Conservation (phyloP, 2,113 vertebrate species). For the Urocolius indicus region DNA sequence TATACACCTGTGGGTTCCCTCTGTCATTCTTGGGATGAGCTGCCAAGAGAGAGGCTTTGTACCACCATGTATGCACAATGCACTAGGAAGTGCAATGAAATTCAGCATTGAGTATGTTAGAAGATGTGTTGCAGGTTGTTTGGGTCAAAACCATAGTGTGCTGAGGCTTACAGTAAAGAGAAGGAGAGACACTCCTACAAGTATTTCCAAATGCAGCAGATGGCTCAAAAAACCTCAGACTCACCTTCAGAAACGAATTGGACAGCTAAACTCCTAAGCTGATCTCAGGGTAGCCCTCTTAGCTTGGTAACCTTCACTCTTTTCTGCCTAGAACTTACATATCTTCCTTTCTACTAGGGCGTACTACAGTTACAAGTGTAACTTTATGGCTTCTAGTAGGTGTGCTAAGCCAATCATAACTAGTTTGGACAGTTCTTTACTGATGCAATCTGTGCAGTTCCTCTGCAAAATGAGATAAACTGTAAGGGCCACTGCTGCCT, state of each 20-base stretch:
- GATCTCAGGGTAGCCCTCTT: background rate
- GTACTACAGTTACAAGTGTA: background rate
- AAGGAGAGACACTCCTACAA: background rate
- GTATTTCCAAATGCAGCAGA: background rate
- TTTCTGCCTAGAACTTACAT: background rate
- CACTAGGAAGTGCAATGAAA: background rate
- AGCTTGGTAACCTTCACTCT: background rate
- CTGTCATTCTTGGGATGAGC: background rate
- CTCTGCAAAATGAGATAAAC: background rate
- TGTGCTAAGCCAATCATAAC: background rate
- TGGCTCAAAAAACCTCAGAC: background rate
- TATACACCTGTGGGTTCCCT: background rate
- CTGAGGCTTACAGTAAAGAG: background rate
- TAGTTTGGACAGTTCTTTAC: background rate
- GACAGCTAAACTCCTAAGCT: background rate
- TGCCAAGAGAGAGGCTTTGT: background rate
- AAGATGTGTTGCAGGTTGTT: background rate
- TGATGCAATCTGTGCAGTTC: background rate
- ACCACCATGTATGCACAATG: background rate
- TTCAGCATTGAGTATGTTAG: background rate
- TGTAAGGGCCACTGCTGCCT: background rate
- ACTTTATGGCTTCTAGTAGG: background rate
- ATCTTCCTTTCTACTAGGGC: background rate
- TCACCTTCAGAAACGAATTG: background rate
- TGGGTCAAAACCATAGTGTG: background rate